phyloP scores from a whole-genome alignment of 2,888 invertebrate genomes.

The Phoenoteleia sp. region DNA sequence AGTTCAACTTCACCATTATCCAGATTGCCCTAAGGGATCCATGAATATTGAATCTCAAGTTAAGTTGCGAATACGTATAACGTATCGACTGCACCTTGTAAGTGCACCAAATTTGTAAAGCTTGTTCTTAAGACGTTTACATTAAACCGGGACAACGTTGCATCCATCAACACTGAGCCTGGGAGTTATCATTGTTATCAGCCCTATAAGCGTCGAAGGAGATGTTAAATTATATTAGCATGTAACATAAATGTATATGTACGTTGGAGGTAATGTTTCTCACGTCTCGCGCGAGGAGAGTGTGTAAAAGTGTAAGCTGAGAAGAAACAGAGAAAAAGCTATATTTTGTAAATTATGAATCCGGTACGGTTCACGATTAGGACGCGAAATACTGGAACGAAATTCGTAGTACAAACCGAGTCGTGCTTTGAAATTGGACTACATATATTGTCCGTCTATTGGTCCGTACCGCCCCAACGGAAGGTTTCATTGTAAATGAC shows the following conservation, averaged over 20 bases:
- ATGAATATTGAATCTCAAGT: conserved; percentile 13
- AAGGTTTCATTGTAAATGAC: conserved; percentile 52
- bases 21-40: background rate
- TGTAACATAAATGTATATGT: conserved; percentile 64
- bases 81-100: background rate
- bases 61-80: conserved; percentile 6
- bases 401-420: conserved; percentile 47
- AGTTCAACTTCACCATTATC: too few species aligned
- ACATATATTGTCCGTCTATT: background rate
- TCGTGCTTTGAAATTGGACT: conserved; percentile 10
- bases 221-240: conserved; percentile 62
- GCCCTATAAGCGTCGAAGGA: conserved; percentile 9
- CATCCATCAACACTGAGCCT: conserved; percentile 59
- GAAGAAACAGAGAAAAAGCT: background rate
- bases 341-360: conserved; percentile 27
- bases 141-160: conserved; percentile 55
- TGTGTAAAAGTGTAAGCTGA: background rate
- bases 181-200: conserved; percentile 52
- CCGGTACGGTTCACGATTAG: conserved; percentile 12
- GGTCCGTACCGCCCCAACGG: background rate
- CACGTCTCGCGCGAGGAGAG: background rate
- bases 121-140: conserved; percentile 25
- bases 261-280: conserved; percentile 24
- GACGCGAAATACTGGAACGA: conserved; percentile 2
- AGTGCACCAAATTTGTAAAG: conserved; percentile 16